These are phyloP conservation scores for Bradypodion ventrale DNA, from an alignment of 2,797 vertebrate species.

Conservation along the genomic window DNA sequence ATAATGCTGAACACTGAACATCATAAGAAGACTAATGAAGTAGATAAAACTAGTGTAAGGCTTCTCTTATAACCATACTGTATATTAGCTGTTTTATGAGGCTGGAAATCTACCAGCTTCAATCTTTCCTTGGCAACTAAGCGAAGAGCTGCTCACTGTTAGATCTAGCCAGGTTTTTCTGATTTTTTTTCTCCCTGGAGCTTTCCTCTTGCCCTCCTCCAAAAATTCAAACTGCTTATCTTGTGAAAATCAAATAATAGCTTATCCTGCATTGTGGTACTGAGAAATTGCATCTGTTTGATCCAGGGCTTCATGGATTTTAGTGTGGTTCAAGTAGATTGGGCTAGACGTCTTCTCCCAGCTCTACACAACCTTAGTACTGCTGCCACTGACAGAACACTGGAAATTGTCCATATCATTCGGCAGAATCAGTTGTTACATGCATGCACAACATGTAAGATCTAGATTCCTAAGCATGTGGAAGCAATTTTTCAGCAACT, in stretches of 20 bases:
- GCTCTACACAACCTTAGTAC: neutral
- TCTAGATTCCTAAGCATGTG: neutral
- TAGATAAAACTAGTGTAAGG: neutral
- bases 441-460: no score
- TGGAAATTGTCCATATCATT: neutral
- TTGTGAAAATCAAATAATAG: neutral
- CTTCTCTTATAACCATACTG: neutral
- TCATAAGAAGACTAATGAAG: neutral
- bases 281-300: neutral
- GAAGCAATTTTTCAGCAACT: neutral
- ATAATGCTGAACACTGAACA: neutral
- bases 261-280: neutral
- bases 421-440: neutral
- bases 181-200: neutral
- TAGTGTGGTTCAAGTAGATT: no score
- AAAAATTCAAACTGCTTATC: neutral
- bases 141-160: neutral
- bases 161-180: neutral
- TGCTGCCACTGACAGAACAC: neutral
- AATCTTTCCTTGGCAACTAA: neutral
- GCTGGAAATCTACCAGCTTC: neutral
- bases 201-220: neutral
- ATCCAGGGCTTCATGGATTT: neutral
- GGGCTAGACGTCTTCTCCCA: neutral
- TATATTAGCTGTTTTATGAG: neutral